Base-by-base conservation (phyloP, 2,113 vertebrate genomes). In the Silurus glanis region DNA sequence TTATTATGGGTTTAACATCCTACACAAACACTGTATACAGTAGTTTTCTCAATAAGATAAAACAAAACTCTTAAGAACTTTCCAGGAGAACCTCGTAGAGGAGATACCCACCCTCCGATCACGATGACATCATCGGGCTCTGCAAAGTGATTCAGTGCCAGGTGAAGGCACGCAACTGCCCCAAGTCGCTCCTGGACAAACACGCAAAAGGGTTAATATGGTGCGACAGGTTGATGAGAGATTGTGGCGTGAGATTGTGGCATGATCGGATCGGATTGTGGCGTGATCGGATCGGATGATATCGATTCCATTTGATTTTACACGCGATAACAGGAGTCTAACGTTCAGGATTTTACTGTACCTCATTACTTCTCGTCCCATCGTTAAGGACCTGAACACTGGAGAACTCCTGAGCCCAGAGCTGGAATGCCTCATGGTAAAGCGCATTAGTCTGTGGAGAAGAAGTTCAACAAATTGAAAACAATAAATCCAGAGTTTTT, bases 121-220 rank as follows among this genome's bases (percentile, higher is more conserved):
- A 95, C 94, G 0, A 95, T 72, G 6, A 96, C 62, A 1, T 95
- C 88, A 76, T 95, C 95, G 3, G 95, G 87, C 72, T 95, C 93
- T 13, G 86, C 86, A 85, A 96, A 95, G 86, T 94, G 92, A 74
- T 93, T 94, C 0, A 96, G 90, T 6, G 92, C 88, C 0, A 96
- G 92, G 78, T 94, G 95, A 85, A 96, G 91, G 82, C 95, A 96
- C 69, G 93, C 93, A 53, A 96, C 92, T 1, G 96, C 96, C 28
- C 96, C 96, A 0, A 95, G 94, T 56, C 96, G 93, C 16, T 92
- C 90, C 96, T 96, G 86, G 21, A 14, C 82, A 84, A 47, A 56
- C 0, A 9, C 45, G 0, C 14, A 17, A 25, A 37, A 19, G 49
- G 25, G 45, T 37, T 69, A 45, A 28, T 9, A 51, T 6, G 5